Base-by-base conservation (phyloP, 2,113 vertebrate species). In the Indicator indicator region DNA sequence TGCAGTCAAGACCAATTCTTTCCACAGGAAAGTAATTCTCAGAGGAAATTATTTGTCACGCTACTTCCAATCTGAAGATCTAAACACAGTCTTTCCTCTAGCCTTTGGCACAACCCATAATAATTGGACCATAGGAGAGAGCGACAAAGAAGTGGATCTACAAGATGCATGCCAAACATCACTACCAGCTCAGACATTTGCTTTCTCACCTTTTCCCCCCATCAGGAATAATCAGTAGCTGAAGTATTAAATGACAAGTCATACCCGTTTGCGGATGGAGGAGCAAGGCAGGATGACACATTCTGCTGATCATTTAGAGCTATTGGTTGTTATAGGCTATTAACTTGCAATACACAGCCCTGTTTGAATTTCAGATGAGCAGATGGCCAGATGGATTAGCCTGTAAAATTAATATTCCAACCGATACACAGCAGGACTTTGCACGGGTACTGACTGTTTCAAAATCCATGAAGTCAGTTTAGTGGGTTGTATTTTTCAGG, bases 21-120 rank as follows among this genome's bases (percentile, higher is more conserved):
- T 96, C 95, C 89, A 96, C 89, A 86, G 93, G 85, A 97, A 96
- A 89, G 72, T 89, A 96, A 97, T 93, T 97, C 95, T 97, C 96
- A 95, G 89, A 96, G 95, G 93, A 96, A 95, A 95, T 96, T 95
- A 95, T 96, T 95, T 97, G 96, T 94, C 95, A 95, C 40, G 33
- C 93, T 96, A 91, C 89, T 93, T 91, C 95, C 94, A 96, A 91
- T 97, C 93, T 95, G 64, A 89, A 95, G 93, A 97, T 95, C 94
- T 96, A 95, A 97, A 97, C 89, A 95, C 68, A 91, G 77, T 36
- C 94, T 95, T 95, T 96, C 93, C 94, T 81, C 79, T 95, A 95
- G 95, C 94, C 96, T 95, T 93, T 97, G 91, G 95, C 94, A 96
- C 91, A 96, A 90, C 82, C 85, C 93, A 62, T 88, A 95, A 87